Evolutionary conservation across 2,113 vertebrate genomes (phyloP).

Genomic region (Proterorhinus semilunaris): DNA sequence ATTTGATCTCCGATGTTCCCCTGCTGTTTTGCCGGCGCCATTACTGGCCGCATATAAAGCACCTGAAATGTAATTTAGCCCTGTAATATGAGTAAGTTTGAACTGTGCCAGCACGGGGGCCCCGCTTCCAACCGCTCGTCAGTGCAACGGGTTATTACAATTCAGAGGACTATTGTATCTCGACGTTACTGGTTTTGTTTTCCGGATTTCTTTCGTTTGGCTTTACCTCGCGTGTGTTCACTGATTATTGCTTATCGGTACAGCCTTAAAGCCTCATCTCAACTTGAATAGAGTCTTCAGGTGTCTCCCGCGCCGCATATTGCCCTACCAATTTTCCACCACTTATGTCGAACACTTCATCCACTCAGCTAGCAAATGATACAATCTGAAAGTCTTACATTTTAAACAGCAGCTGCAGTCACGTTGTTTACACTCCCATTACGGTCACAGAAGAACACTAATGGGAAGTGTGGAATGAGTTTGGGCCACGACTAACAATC

Average conservation of each 20-base stretch:
- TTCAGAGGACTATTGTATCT: constrained; percentile 2
- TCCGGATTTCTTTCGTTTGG: background rate
- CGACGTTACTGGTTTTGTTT: background rate
- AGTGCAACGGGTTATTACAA: constrained; percentile 6
- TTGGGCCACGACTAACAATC: too few relatives aligned
- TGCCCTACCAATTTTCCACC: constrained; percentile 39
- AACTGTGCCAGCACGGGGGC: constrained; percentile 11
- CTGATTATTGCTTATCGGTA: constrained; percentile 20
- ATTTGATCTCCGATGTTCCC: background rate
- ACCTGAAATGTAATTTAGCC: constrained; percentile 14
- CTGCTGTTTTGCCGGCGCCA: background rate
- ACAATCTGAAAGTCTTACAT: constrained; percentile 31
- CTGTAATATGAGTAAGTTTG: constrained; percentile 7
- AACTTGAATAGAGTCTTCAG: constrained; percentile 26
- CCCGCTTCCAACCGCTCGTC: constrained; percentile 14
- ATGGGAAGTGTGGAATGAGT: background rate
- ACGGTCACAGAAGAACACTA: constrained; percentile 2
- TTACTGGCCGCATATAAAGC: constrained; percentile 9
- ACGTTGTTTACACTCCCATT: constrained; percentile 25
- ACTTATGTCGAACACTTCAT: constrained; percentile 28
- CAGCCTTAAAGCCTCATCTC: background rate
- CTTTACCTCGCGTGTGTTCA: background rate
- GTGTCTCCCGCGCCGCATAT: constrained; percentile 12
- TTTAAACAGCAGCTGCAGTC: constrained; percentile 15
- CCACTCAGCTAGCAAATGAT: constrained; percentile 27